These are phyloP conservation scores for Arctocebus calabarensis DNA, from an alignment of 2,797 vertebrate genomes.

Conservation along the genomic window DNA sequence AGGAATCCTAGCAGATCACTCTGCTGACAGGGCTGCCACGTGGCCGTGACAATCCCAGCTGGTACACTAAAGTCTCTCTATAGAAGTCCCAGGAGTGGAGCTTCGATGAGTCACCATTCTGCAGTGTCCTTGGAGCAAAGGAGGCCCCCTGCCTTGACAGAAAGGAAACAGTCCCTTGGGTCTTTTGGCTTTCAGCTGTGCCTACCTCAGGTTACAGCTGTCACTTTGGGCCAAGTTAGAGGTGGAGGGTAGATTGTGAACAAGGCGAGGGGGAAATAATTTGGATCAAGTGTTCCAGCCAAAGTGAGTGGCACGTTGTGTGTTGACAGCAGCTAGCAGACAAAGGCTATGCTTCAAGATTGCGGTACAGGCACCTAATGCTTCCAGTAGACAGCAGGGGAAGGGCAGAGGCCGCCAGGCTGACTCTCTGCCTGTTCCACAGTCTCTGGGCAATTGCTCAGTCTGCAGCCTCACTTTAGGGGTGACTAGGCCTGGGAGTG, in stretches of 20 bases:
- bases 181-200: neutral
- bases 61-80: neutral
- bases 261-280: neutral
- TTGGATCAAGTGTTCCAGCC: neutral
- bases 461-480: neutral
- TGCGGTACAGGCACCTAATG: neutral
- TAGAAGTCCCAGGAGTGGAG: neutral
- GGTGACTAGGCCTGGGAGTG: neutral
- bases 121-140: neutral
- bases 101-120: neutral
- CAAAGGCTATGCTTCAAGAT: neutral
- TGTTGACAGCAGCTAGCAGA: neutral
- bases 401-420: neutral
- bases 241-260: constrained; percentile 41
- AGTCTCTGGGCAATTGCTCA: neutral
- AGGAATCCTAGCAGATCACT: neutral
- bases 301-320: neutral
- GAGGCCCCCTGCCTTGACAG: neutral
- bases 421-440: neutral
- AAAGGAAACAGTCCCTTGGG: neutral
- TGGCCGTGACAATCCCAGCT: too few species aligned
- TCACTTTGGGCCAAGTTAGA: neutral
- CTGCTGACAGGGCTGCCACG: neutral
- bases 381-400: neutral
- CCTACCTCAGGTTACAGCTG: neutral